Base-by-base conservation (phyloP, 2,888 invertebrate species). In the Caenorhabditis sulstoni region DNA sequence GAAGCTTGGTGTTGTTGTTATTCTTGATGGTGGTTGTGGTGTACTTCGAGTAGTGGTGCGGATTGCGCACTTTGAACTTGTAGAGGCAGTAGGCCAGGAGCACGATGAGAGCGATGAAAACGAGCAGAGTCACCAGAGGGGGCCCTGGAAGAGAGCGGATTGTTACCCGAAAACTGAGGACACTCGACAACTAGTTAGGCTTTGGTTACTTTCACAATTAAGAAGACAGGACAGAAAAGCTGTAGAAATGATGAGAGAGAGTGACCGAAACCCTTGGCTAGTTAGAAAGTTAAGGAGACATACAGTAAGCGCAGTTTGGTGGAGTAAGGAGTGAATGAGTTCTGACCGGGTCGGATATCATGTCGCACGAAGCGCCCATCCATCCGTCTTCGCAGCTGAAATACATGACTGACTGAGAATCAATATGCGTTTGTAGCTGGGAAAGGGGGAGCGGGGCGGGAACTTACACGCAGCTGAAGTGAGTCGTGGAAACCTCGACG, bases 261-360 rank as follows among this genome's bases (percentile, higher is more conserved):
- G 37, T 52, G 20, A 14, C 62, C 62, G 41, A 65, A 74, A 58
- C 52, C n/a, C 61, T 59, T 29, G 29, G 29, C 37, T 45, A 53
- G 55, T 74, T 61, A 61, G 47, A 61, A 52, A 44, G 79, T 79
- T 73, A 74, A 67, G 59, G 73, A 61, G 67, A 79, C 79, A 62
- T 79, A 79, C 79, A 79, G 64, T 74, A 79, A 74, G 73, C 68
- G 70, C 79, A 79, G 68, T 70, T 64, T 58, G 68, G 74, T 45
- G 65, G 70, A 58, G 79, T 65, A 59, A 74, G 23, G 65, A 79
- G 29, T 59, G 67, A 41, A 61, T 65, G 66, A 66, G 62, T 35
- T 57, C 80, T 73, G 75, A 80, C 75, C 73, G 67, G 55, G 49
- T 79, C 79, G 55, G 62, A 58, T 59, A 80, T 55, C 55, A 58